Conservation (phyloP, 2,888 invertebrate species). For the Dicyrtoma fusca region DNA sequence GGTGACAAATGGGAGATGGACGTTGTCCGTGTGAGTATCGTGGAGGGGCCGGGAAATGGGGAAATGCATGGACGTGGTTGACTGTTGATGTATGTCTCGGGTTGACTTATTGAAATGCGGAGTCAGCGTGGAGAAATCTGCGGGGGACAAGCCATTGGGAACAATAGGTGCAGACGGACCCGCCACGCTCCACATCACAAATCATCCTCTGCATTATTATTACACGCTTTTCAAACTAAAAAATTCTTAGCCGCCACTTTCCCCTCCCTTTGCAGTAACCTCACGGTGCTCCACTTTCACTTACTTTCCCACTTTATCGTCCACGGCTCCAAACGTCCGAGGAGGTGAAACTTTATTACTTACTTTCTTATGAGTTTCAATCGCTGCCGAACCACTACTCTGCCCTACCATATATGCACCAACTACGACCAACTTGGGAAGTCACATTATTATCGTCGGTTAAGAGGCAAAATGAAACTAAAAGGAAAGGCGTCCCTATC, state of each 20-base stretch:
- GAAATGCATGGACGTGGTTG: neutral
- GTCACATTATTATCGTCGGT: too few species aligned
- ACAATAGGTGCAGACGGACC: constrained; percentile 19
- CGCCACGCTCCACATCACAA: constrained; percentile 19
- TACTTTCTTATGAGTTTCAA: too few species aligned
- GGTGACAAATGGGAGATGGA: neutral
- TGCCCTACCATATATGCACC: too few species aligned
- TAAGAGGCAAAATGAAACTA: too few species aligned
- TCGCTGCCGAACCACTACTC: too few species aligned
- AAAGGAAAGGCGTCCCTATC: too few species aligned
- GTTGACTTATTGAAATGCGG: constrained; percentile 24
- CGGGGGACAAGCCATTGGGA: constrained; percentile 21
- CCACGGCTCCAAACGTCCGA: too few species aligned
- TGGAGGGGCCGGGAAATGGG: neutral
- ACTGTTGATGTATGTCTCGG: constrained; percentile 6
- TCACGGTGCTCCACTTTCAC: too few species aligned
- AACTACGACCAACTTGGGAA: too few species aligned
- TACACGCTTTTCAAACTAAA: neutral
- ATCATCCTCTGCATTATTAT: constrained; percentile 27
- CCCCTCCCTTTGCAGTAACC: too few species aligned
- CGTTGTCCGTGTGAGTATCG: neutral
- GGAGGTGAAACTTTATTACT: too few species aligned
- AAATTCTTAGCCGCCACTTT: too few species aligned
- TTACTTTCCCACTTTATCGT: neutral
- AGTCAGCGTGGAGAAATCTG: constrained; percentile 27